Percentiles rank a stretch among this genome's conserved stretches.
phyloP scores from a whole-genome alignment of 2,113 vertebrate species.

The Oreochromis aureus region DNA sequence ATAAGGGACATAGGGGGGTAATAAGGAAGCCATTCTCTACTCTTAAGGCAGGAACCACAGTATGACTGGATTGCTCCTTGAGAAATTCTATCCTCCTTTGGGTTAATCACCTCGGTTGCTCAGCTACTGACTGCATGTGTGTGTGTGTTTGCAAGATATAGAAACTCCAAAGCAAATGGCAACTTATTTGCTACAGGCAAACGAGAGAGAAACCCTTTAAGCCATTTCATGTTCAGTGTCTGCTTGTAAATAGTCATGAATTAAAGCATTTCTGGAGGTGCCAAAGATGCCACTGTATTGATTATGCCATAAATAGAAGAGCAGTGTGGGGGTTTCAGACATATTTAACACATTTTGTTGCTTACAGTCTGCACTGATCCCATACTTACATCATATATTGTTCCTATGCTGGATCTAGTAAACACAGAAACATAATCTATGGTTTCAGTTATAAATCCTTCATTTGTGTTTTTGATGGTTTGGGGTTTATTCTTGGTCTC shows the following conservation, averaged over 20 bases:
- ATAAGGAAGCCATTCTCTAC: constrained; percentile 13
- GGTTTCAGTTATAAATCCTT: background rate
- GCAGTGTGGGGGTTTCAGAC: background rate
- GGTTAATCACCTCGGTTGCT: constrained; percentile 19
- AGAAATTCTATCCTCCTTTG: background rate
- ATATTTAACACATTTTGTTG: constrained; percentile 9
- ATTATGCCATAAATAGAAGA: background rate
- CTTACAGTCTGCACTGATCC: background rate
- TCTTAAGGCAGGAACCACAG: background rate
- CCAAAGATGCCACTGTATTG: background rate
- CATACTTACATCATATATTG: background rate
- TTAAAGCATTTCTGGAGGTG: constrained; percentile 7
- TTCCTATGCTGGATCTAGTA: background rate
- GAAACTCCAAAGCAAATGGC: constrained; percentile 33
- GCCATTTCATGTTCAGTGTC: constrained; percentile 38
- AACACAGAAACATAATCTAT: background rate
- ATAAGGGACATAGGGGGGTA: constrained; percentile 1
- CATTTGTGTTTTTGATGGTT: background rate
- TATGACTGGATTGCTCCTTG: background rate
- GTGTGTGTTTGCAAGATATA: constrained; percentile 2
- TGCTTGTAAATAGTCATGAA: constrained; percentile 23
- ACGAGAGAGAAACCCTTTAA: constrained; percentile 37
- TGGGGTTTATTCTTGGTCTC: background rate
- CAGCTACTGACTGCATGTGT: background rate
- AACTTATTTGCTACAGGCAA: constrained; percentile 35